Conservation (phyloP, 2,888 invertebrate genomes). For the Gortyna flavago region DNA sequence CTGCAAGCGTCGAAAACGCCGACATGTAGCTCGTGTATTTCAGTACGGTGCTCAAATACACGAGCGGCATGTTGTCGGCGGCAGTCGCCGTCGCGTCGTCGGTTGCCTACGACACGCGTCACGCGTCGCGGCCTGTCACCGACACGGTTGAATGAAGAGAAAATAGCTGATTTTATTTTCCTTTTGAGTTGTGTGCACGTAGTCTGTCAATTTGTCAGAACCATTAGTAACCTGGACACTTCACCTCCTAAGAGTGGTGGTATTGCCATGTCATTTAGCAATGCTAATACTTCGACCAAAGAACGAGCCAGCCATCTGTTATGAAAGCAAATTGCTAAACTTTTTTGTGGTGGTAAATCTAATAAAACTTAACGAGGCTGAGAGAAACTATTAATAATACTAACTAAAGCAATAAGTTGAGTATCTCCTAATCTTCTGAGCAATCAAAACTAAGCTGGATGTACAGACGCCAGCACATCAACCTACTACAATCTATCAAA, state of each 20-base stretch:
- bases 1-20: too few species aligned
- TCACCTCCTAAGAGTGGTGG: not conserved
- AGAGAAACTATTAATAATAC: slow-evolving; percentile 16
- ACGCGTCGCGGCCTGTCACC: too few species aligned
- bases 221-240: not conserved
- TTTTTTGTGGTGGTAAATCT: not conserved
- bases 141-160: not conserved
- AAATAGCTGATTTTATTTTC: not conserved
- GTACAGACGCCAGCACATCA: too few species aligned
- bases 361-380: slow-evolving; percentile 29
- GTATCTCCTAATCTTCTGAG: not conserved
- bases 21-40: too few species aligned
- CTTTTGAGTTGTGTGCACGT: not conserved
- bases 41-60: too few species aligned
- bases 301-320: not conserved
- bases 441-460: slow-evolving; percentile 1
- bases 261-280: not conserved
- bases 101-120: not conserved
- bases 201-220: not conserved
- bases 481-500: too few species aligned
- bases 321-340: not conserved
- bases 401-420: slow-evolving; percentile 14
- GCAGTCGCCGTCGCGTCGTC: too few species aligned
- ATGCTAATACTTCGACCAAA: slow-evolving; percentile 3
- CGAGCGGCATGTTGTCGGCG: too few species aligned